These are phyloP conservation scores for Margarornis squamiger DNA, from an alignment of 2,797 vertebrate genomes.

Conservation along the genomic window DNA sequence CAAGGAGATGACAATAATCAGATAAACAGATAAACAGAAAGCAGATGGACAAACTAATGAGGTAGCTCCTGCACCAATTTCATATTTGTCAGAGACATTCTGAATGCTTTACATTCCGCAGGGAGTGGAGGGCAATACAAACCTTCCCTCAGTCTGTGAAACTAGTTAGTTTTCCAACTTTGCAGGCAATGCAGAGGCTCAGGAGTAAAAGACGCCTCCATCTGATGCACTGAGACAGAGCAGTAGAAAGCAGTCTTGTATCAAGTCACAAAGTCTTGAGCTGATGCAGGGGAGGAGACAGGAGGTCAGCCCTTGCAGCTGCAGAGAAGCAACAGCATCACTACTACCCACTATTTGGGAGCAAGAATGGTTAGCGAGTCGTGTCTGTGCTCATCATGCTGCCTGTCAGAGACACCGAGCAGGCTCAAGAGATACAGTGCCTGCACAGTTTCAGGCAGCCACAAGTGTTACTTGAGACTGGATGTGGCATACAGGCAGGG, in stretches of 20 bases:
- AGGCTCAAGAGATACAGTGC: not conserved
- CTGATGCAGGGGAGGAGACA: not conserved
- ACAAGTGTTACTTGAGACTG: not conserved
- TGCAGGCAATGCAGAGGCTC: not conserved
- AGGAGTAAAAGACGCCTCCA: not conserved
- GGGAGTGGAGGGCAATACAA: not conserved
- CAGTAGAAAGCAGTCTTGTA: not conserved
- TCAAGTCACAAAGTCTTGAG: not conserved
- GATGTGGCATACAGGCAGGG: not conserved
- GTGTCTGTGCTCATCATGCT: rapidly evolving
- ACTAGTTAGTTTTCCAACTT: not conserved
- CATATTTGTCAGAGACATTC: not conserved
- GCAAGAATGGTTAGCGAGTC: not conserved
- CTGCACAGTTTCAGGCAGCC: not conserved
- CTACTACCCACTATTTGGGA: not conserved
- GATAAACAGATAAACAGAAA: not conserved
- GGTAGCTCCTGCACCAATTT: not conserved
- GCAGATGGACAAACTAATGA: not conserved
- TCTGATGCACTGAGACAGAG: not conserved
- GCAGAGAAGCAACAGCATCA: not conserved
- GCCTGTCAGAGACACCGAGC: not conserved
- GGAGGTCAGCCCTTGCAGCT: not conserved
- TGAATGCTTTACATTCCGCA: not conserved
- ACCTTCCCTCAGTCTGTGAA: not conserved
- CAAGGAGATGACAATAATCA: not conserved